These are phyloP conservation scores for Diarsia mendica DNA, from an alignment of 2,888 invertebrate genomes.

Conservation along the genomic window DNA sequence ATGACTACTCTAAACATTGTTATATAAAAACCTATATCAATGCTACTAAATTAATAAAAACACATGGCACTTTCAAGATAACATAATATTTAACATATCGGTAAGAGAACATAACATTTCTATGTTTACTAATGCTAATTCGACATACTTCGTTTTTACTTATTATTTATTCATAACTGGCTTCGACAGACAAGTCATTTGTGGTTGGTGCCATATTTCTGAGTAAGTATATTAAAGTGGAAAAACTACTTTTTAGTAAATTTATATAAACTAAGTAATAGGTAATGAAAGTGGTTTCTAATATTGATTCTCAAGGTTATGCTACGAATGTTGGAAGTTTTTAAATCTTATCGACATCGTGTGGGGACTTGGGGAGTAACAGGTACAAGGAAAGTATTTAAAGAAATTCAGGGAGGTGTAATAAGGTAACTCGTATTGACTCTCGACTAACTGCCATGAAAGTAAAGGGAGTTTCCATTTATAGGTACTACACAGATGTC, in stretches of 20 bases:
- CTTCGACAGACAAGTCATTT: constrained; percentile 5
- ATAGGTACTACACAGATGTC: not conserved
- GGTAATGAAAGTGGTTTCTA: constrained; percentile 21
- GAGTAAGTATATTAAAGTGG: constrained; percentile 14
- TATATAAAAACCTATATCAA: too few relatives aligned
- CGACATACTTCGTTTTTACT: constrained; percentile 19
- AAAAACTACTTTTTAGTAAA: constrained; percentile 26
- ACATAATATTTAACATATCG: not conserved
- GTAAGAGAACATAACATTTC: not conserved
- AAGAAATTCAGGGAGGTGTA: not conserved
- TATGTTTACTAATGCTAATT: constrained; percentile 27
- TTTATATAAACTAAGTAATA: constrained; percentile 11
- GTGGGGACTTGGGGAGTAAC: too few relatives aligned
- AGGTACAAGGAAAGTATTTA: too few relatives aligned
- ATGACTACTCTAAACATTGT: too few relatives aligned
- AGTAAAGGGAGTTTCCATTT: not conserved
- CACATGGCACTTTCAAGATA: not conserved
- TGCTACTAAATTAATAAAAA: constrained; percentile 11
- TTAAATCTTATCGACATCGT: not conserved
- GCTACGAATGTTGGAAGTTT: not conserved
- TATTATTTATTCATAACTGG: constrained; percentile 19
- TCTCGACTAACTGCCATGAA: not conserved
- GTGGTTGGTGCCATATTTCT: not conserved
- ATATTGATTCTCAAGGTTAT: constrained; percentile 34
- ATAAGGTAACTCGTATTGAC: not conserved